Conservation (phyloP, 2,113 vertebrate genomes). For the Bombycilla garrulus region DNA sequence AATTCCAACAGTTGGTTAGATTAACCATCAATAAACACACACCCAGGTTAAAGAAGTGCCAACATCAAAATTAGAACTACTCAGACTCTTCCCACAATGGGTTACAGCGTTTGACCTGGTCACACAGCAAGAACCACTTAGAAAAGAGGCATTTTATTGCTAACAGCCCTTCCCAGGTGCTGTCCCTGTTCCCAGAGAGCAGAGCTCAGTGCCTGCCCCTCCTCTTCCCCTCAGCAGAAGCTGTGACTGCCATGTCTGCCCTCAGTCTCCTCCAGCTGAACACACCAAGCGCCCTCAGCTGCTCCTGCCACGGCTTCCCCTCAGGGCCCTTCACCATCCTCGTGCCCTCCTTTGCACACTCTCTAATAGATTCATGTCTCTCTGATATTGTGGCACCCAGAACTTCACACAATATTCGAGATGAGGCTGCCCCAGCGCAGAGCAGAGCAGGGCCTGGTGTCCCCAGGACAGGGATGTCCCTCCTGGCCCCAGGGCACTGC, state of each 20-base stretch:
- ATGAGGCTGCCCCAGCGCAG: background rate
- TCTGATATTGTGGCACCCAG: background rate
- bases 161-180: background rate
- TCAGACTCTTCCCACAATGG: background rate
- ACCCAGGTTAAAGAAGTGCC: background rate
- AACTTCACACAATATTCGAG: background rate
- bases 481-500: background rate
- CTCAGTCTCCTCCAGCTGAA: background rate
- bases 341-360: background rate
- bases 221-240: background rate
- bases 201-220: background rate
- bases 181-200: background rate
- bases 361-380: accelerated
- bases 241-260: background rate
- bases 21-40: background rate
- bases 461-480: background rate
- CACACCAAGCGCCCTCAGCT: background rate
- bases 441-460: background rate
- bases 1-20: background rate
- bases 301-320: background rate
- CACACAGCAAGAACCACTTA: background rate
- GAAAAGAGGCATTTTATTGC: background rate
- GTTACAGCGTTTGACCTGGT: background rate
- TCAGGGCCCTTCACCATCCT: background rate
- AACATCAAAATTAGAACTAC: background rate